A percentile compares a stretch with the other conserved stretches of the same genome.
Evolutionary conservation across 2,797 vertebrate species (phyloP).

Genomic region (Ptychadena robeensis): DNA sequence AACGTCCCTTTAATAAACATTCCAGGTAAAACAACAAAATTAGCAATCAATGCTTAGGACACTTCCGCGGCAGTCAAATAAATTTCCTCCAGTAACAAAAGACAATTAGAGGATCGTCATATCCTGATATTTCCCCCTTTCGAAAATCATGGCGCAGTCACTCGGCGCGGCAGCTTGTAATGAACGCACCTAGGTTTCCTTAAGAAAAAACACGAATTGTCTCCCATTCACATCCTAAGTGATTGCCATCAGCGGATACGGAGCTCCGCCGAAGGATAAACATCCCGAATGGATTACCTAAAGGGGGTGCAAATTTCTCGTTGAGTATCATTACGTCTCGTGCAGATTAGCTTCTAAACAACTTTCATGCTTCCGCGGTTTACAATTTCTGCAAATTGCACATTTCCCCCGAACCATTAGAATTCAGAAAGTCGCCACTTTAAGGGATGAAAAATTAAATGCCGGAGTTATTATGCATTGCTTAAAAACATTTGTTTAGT

Average conservation of each 20-base stretch:
- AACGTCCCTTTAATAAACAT: background rate
- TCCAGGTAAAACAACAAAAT: background rate
- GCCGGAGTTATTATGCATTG: constrained; percentile 68
- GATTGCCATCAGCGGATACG: constrained; percentile 63
- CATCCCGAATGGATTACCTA: constrained; percentile 60
- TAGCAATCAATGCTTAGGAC: constrained; percentile 63
- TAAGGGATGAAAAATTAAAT: constrained; percentile 56
- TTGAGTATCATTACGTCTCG: constrained; percentile 62
- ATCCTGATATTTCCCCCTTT: constrained; percentile 58
- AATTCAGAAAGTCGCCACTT: constrained; percentile 32
- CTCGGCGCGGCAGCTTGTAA: constrained; percentile 61
- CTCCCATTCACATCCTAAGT: constrained; percentile 66
- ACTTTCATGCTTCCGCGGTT: constrained; percentile 33
- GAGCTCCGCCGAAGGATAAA: constrained; percentile 51
- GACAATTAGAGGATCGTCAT: constrained; percentile 53
- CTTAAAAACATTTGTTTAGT: constrained; percentile 65
- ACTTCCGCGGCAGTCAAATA: constrained; percentile 54
- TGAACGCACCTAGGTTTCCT: constrained; percentile 64
- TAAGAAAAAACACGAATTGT: constrained; percentile 67
- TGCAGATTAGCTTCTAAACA: constrained; percentile 64
- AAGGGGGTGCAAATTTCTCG: constrained; percentile 61
- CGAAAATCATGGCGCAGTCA: constrained; percentile 61
- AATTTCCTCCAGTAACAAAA: constrained; percentile 62
- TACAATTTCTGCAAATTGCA: constrained; percentile 52
- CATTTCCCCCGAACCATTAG: constrained; percentile 54